Conservation (phyloP, 1,140 invertebrate species). For the Glossosoma conforme region DNA sequence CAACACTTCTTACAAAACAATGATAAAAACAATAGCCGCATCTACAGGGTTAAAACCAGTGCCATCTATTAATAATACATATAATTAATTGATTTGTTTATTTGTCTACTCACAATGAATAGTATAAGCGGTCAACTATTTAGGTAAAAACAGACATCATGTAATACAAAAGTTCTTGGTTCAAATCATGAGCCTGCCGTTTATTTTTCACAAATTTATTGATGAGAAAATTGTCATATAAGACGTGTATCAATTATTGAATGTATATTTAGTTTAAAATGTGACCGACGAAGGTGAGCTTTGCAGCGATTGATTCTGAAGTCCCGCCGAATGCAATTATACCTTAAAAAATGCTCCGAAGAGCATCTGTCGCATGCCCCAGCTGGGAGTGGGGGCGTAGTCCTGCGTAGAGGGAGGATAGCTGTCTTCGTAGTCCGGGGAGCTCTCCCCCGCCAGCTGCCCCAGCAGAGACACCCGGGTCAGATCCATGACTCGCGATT, state of each 20-base stretch:
- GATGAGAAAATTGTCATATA: not conserved
- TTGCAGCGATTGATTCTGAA: not conserved
- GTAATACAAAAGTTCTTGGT: not conserved
- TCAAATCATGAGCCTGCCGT: not conserved
- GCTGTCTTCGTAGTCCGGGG: not conserved
- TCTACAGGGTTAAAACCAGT: too few relatives aligned
- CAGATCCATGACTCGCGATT: too few relatives aligned
- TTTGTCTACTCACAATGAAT: too few relatives aligned
- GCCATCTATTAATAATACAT: too few relatives aligned
- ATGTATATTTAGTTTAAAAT: not conserved
- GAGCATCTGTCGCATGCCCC: slow-evolving; percentile 9
- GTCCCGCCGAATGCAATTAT: not conserved
- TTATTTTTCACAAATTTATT: not conserved
- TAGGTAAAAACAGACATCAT: slow-evolving; percentile 1
- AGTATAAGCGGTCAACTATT: too few relatives aligned
- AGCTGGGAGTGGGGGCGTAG: slow-evolving; percentile 1
- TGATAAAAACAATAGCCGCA: too few relatives aligned
- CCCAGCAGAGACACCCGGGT: slow-evolving; percentile 5
- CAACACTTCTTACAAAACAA: too few relatives aligned
- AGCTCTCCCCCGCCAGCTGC: not conserved
- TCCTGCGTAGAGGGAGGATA: slow-evolving; percentile 4
- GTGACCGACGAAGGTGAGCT: not conserved
- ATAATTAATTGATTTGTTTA: too few relatives aligned
- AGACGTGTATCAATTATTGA: not conserved
- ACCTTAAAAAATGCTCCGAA: slow-evolving; percentile 22